A percentile compares a stretch with the other conserved stretches of the same genome.
phyloP scores from a whole-genome alignment of 2,888 invertebrate genomes.

The Netelia melanura region DNA sequence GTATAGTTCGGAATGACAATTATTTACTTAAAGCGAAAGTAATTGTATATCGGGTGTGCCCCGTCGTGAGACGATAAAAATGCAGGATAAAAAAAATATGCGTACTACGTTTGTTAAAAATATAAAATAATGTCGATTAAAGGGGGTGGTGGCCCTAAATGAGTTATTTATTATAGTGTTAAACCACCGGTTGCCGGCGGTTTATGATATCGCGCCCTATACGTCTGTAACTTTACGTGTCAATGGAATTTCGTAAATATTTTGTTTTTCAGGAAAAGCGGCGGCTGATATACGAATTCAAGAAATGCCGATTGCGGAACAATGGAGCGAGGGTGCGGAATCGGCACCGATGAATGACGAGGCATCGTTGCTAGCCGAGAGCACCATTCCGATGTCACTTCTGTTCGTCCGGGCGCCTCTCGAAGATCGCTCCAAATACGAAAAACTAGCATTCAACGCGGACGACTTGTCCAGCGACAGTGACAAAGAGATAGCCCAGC shows the following conservation, averaged over 20 bases:
- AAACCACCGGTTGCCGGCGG: too few species aligned
- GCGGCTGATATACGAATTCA: constrained; percentile 70
- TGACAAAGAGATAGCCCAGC: constrained; percentile 80
- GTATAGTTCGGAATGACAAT: too few species aligned
- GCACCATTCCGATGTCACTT: constrained; percentile 83
- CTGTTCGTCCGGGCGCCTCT: constrained; percentile 88
- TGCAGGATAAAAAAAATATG: too few species aligned
- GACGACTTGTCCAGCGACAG: constrained; percentile 86
- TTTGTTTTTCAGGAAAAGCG: constrained; percentile 77
- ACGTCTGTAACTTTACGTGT: not conserved
- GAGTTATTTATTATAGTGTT: too few species aligned
- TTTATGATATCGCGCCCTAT: not conserved
- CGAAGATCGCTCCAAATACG: constrained; percentile 92
- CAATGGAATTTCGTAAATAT: constrained; percentile 33
- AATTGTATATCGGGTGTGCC: too few species aligned
- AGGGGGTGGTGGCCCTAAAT: too few species aligned
- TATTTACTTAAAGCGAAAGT: too few species aligned
- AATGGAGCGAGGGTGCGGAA: constrained; percentile 80
- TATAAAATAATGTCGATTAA: too few species aligned
- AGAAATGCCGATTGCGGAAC: constrained; percentile 68
- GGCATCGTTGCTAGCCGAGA: constrained; percentile 82
- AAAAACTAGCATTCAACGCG: constrained; percentile 89
- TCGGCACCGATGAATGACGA: constrained; percentile 82
- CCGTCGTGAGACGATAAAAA: too few species aligned
- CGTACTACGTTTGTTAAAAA: too few species aligned